These are phyloP conservation scores for Chaetoderma sp. DNA, from an alignment of 2,888 invertebrate genomes.

Conservation along the genomic window DNA sequence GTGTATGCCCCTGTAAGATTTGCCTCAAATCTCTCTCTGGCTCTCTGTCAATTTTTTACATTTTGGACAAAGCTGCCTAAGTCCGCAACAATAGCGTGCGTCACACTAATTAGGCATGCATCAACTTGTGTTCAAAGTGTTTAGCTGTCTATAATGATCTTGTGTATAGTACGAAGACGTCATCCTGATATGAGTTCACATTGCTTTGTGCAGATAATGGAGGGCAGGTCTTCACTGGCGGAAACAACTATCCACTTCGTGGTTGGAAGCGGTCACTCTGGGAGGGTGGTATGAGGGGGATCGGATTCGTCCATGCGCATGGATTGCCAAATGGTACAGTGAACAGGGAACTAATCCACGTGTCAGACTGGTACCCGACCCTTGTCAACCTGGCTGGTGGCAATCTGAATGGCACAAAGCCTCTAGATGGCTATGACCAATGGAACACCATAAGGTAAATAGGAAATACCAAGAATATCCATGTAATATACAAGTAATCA, in stretches of 20 bases:
- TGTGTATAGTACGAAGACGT: too few relatives aligned
- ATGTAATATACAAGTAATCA: too few relatives aligned
- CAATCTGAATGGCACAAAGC: constrained; percentile 49
- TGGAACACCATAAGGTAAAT: constrained; percentile 62
- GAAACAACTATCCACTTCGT: constrained; percentile 53
- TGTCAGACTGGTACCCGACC: constrained; percentile 67
- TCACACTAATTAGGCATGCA: too few relatives aligned
- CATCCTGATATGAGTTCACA: too few relatives aligned
- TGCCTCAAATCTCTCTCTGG: too few relatives aligned
- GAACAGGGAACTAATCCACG: constrained; percentile 55
- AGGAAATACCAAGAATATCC: too few relatives aligned
- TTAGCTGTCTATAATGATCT: too few relatives aligned
- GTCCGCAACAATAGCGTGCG: too few relatives aligned
- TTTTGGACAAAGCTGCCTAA: too few relatives aligned
- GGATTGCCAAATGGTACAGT: constrained; percentile 37
- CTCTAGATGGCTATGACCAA: constrained; percentile 61
- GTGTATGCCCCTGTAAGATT: too few relatives aligned
- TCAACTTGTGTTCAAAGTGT: too few relatives aligned
- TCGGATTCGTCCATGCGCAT: constrained; percentile 60
- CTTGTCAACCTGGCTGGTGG: constrained; percentile 58
- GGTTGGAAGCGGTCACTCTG: constrained; percentile 50
- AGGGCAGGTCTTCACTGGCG: constrained; percentile 45
- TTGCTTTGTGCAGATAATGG: constrained; percentile 69
- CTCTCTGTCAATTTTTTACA: too few relatives aligned
- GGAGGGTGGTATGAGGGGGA: constrained; percentile 57